A percentile compares a stretch with the other conserved stretches of the same genome.
Evolutionary conservation across 2,888 invertebrate species (phyloP).

Genomic region (Spilosoma lubricipeda): DNA sequence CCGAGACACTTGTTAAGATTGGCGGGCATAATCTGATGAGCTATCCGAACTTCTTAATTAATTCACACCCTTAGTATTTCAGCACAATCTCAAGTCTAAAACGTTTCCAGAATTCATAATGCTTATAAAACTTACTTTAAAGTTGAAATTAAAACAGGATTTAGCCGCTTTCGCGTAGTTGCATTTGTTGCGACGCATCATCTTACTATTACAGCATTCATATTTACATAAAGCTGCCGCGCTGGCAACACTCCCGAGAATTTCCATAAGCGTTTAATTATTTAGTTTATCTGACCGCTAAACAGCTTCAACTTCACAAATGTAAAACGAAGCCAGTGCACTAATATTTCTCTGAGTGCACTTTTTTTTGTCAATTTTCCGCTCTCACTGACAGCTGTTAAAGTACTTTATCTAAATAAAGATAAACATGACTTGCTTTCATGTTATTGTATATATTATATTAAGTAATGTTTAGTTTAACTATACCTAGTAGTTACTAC

Average conservation of each 20-base stretch:
- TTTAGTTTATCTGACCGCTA: constrained; percentile 82
- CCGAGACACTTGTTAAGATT: constrained; percentile 11
- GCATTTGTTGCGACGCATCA: constrained; percentile 59
- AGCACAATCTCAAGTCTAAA: constrained; percentile 24
- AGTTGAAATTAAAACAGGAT: constrained; percentile 67
- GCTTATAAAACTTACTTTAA: constrained; percentile 59
- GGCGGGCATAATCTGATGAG: constrained; percentile 18
- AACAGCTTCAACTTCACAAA: constrained; percentile 67
- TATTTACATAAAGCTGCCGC: constrained; percentile 64
- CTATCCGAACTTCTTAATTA: constrained; percentile 15
- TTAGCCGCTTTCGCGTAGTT: constrained; percentile 58
- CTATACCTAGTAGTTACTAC: no score
- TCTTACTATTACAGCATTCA: constrained; percentile 31
- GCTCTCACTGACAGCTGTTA: constrained; percentile 31
- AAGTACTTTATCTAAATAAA: constrained; percentile 15
- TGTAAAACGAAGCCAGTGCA: constrained; percentile 57
- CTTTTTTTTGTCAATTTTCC: constrained; percentile 27
- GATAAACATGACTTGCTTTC: background rate
- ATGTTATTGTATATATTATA: background rate
- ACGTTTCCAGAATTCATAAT: constrained; percentile 57
- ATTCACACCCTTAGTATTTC: constrained; percentile 23
- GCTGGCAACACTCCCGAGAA: constrained; percentile 54
- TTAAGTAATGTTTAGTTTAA: no score
- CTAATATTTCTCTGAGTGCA: constrained; percentile 33
- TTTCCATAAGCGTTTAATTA: constrained; percentile 79